Evolutionary conservation across 2,113 vertebrate species (phyloP), one percentile per base, ranked within the genome.

Genomic region (Cathartes aura): DNA sequence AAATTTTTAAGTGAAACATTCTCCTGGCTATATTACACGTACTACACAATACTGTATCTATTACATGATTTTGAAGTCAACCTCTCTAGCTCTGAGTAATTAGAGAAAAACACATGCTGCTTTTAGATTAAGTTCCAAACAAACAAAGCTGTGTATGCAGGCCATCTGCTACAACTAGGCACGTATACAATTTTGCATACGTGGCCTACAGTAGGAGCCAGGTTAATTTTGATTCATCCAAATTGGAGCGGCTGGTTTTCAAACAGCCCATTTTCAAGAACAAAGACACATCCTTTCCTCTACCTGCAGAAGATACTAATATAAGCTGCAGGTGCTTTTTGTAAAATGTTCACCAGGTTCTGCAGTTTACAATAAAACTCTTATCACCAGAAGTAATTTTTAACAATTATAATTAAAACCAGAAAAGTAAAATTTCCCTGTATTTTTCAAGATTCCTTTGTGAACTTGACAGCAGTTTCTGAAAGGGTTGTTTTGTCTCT

Each of bases 101-200:
- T 98, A 96, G 95, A 87, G 82, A 72, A 63, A 95, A 98, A 79
- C 93, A 98, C 93, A 75, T 80, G 94, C 96, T 98, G 96, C 88
- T 98, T 89, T 93, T 91, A 82, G 70, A 75, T 87, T 9, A 85
- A 80, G 89, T 92, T 96, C 63, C 96, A 97, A 96, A 96, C 97
- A 97, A 97, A 91, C 34, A 38, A 78, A 80, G 93, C 93, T 92
- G 95, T 78, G 93, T 45, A 4, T 13, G 42, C 64, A 68, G 50
- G 73, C 97, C 96, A 97, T 94, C 92, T 98, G 97, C 94, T 92
- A 34, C 43, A n/a, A 52, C 36, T 58, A 83, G 95, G 88, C 96
- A 89, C 15, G 1, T 84, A 80, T 30, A 91, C 83, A 24, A 14
- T 92, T 92, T 70, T 74, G 95, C 42, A 15, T 48, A 80, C 53